phyloP scores from a whole-genome alignment of 2,113 vertebrate species.

The Dunckerocampus dactyliophorus region DNA sequence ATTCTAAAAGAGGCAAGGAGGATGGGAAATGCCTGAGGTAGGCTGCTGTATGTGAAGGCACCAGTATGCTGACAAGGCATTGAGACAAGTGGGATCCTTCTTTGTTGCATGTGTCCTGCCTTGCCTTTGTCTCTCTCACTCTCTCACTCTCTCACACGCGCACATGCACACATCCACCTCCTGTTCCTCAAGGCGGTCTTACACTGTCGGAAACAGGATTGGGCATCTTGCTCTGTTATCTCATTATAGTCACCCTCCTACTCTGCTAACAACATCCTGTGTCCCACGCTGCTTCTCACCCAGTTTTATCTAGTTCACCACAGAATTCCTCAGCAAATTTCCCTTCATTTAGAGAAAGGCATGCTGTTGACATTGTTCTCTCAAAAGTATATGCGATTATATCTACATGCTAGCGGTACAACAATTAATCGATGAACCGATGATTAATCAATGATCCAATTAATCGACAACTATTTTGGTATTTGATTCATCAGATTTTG shows the following conservation, averaged over 20 bases:
- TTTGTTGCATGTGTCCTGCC: constrained; percentile 1
- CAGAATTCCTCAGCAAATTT: constrained; percentile 5
- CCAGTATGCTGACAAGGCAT: constrained; percentile 9
- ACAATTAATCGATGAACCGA: no score
- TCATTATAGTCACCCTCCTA: constrained; percentile 22
- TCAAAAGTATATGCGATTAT: no score
- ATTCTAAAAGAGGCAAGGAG: constrained; percentile 11
- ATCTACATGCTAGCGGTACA: no score
- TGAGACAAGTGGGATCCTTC: neutral
- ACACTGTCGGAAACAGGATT: constrained; percentile 32
- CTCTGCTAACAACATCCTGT: constrained; percentile 31
- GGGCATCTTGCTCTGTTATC: constrained; percentile 21
- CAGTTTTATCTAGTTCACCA: constrained; percentile 10
- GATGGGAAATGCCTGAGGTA: constrained; percentile 34
- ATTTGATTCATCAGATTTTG: no score
- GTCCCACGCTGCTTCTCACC: constrained; percentile 18
- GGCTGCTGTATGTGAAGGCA: constrained; percentile 6
- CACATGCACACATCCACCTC: neutral
- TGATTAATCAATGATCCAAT: no score
- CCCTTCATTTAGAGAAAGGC: neutral
- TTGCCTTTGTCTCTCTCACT: neutral
- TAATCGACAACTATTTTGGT: no score
- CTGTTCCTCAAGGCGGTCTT: constrained; percentile 12
- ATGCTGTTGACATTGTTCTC: neutral
- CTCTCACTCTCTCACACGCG: constrained; percentile 1